Percentiles rank a stretch among this genome's conserved stretches.
These are phyloP conservation scores for Panagrolaimus sp. DNA, from an alignment of 1,140 invertebrate species.

Conservation along the genomic window DNA sequence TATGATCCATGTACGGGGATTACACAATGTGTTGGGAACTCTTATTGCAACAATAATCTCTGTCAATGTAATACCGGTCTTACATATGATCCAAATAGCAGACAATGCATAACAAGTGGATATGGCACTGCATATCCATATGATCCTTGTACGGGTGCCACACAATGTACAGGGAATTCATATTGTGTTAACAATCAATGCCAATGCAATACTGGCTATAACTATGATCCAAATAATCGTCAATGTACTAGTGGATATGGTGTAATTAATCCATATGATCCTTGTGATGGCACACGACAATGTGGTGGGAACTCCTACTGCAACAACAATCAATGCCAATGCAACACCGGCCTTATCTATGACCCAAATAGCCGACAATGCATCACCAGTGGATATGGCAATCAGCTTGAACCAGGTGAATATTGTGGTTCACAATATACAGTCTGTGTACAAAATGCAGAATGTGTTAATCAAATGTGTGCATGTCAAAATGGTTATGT, in stretches of 20 bases:
- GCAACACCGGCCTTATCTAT: conserved; percentile 37
- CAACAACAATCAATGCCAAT: conserved; percentile 30
- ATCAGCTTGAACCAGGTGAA: neutral
- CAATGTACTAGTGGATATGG: neutral
- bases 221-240: neutral
- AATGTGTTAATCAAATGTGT: conserved; percentile 25
- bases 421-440: neutral
- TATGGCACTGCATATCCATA: too few species aligned
- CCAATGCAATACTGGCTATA: conserved; percentile 14
- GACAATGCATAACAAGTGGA: neutral
- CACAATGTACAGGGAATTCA: conserved; percentile 30
- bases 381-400: neutral
- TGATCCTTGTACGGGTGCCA: conserved; percentile 5
- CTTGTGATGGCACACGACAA: neutral
- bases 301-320: neutral
- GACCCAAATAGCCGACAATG: neutral
- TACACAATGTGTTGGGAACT: conserved; percentile 38
- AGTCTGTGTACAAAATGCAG: conserved; percentile 19
- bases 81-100: neutral
- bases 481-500: conserved; percentile 37
- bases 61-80: conserved; percentile 48
- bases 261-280: too few species aligned
- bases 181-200: neutral
- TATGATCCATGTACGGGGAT: conserved; percentile 28
- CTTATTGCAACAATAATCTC: conserved; percentile 21